phyloP scores from a whole-genome alignment of 2,797 vertebrate genomes.

The Pipistrellus pygmaeus region DNA sequence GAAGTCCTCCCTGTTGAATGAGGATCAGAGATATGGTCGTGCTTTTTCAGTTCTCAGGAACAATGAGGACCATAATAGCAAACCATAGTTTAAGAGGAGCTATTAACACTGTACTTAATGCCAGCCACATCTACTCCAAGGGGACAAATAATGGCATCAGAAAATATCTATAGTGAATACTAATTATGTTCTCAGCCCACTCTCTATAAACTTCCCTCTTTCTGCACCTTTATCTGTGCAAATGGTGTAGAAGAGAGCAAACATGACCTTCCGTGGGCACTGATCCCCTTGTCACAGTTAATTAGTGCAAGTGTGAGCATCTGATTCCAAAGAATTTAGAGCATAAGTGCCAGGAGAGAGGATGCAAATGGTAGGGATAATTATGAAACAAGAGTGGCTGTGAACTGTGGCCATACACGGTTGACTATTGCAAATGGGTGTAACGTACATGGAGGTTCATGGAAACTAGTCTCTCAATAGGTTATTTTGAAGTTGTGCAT shows the following conservation, averaged over 20 bases:
- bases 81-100: neutral
- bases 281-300: neutral
- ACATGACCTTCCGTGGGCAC: neutral
- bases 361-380: neutral
- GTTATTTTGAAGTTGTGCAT: neutral
- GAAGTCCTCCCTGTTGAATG: neutral
- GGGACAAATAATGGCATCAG: neutral
- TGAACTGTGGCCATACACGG: neutral
- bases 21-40: neutral
- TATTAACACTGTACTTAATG: neutral
- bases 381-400: neutral
- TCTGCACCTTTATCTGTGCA: neutral
- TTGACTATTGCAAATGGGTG: neutral
- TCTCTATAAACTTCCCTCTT: neutral
- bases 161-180: neutral
- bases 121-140: neutral
- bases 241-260: neutral
- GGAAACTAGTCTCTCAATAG: neutral
- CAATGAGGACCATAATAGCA: neutral
- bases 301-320: neutral
- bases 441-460: neutral
- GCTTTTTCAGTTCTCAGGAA: neutral
- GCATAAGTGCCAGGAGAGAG: neutral
- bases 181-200: neutral
- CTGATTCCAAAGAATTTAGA: neutral